Evolutionary conservation across 2,113 vertebrate species (phyloP).

Genomic region (Nothobranchius furzeri): DNA sequence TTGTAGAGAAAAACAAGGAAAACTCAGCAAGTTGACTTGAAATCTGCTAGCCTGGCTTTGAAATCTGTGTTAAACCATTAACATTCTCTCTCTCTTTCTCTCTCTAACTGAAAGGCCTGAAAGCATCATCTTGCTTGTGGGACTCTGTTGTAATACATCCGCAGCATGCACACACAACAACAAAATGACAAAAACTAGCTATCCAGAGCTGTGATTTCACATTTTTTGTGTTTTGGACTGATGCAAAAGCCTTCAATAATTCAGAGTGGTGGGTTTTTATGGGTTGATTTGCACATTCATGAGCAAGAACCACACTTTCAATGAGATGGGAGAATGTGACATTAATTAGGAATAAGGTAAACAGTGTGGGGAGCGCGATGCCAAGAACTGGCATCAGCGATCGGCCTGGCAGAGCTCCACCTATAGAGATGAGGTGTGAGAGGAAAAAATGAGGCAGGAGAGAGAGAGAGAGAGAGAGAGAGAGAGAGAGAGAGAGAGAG

Average conservation of each 20-base stretch:
- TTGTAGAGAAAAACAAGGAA: background rate
- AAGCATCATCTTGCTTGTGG: background rate
- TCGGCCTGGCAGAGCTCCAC: background rate
- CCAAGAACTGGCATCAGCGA: background rate
- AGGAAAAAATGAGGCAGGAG: background rate
- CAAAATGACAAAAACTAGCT: background rate
- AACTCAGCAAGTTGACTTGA: background rate
- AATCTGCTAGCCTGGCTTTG: background rate
- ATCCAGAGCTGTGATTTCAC: background rate
- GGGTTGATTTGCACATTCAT: background rate
- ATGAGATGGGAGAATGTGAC: background rate
- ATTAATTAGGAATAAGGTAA: background rate
- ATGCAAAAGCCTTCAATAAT: background rate
- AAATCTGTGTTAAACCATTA: background rate
- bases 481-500: background rate
- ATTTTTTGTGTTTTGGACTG: background rate
- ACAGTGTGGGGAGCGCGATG: background rate
- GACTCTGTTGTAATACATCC: background rate
- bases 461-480: background rate
- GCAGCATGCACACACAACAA: background rate
- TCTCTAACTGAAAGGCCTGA: background rate
- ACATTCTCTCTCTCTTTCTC: background rate
- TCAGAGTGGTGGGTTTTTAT: background rate
- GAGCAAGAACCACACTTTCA: background rate
- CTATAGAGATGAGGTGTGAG: background rate